phyloP scores from a whole-genome alignment of 2,797 vertebrate species.

The Oreortyx pictus region DNA sequence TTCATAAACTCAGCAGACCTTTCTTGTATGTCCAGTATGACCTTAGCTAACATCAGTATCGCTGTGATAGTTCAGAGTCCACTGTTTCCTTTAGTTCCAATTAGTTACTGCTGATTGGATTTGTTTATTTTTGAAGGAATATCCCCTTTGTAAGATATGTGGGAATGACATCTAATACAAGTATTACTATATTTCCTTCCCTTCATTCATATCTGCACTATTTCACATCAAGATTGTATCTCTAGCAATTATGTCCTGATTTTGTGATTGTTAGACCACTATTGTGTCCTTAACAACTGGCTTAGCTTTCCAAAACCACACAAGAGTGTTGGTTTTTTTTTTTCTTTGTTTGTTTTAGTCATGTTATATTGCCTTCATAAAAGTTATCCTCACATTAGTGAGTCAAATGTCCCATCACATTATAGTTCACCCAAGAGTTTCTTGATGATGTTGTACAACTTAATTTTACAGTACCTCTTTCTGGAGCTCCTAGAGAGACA shows the following conservation, averaged over 20 bases:
- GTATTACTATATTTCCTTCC: background rate
- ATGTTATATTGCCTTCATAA: background rate
- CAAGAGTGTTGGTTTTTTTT: background rate
- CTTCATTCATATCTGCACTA: background rate
- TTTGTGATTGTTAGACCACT: background rate
- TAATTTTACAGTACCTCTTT: background rate
- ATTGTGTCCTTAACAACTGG: background rate
- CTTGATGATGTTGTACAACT: background rate
- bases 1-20: background rate
- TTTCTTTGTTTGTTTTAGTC: background rate
- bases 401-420: background rate
- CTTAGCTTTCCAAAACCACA: background rate
- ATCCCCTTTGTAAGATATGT: background rate
- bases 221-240: background rate
- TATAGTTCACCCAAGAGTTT: background rate
- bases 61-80: fast-evolving
- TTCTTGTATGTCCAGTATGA: too few relatives aligned
- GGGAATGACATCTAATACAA: background rate
- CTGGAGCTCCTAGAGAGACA: background rate
- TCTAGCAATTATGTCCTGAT: background rate
- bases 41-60: background rate
- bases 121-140: background rate
- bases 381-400: background rate
- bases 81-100: background rate
- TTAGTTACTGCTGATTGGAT: background rate